These are phyloP conservation scores for Diloba caeruleocephala DNA, from an alignment of 2,888 invertebrate genomes.

Conservation along the genomic window DNA sequence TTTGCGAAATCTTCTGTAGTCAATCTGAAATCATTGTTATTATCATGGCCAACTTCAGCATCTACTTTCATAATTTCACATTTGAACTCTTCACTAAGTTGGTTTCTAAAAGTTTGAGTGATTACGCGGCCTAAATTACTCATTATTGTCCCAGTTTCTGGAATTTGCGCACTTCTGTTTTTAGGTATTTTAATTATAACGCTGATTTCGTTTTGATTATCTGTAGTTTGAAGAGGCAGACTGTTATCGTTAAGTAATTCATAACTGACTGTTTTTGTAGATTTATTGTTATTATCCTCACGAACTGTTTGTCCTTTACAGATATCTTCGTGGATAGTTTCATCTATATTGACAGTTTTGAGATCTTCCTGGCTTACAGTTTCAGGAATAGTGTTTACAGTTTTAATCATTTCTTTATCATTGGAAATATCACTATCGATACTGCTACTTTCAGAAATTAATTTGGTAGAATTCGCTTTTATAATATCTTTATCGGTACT, in stretches of 20 bases:
- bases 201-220: too few relatives aligned
- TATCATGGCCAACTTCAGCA: not conserved
- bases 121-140: not conserved
- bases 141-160: not conserved
- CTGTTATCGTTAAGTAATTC: too few relatives aligned
- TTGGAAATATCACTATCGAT: not conserved
- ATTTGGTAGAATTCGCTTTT: not conserved
- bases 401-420: not conserved
- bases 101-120: not conserved
- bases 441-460: not conserved
- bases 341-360: not conserved
- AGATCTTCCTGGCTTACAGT: not conserved
- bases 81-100: slow-evolving; percentile 2
- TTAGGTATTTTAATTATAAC: too few relatives aligned
- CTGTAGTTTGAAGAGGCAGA: too few relatives aligned
- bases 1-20: not conserved
- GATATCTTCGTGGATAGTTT: too few relatives aligned
- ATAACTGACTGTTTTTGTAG: too few relatives aligned
- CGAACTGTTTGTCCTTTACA: too few relatives aligned
- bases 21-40: not conserved
- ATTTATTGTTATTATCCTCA: too few relatives aligned
- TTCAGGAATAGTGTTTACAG: not conserved
- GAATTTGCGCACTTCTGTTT: not conserved
- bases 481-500: not conserved
- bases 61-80: slow-evolving; percentile 6